These are phyloP conservation scores for Paramormyrops kingsleyae DNA, from an alignment of 2,113 vertebrate species.

Conservation along the genomic window DNA sequence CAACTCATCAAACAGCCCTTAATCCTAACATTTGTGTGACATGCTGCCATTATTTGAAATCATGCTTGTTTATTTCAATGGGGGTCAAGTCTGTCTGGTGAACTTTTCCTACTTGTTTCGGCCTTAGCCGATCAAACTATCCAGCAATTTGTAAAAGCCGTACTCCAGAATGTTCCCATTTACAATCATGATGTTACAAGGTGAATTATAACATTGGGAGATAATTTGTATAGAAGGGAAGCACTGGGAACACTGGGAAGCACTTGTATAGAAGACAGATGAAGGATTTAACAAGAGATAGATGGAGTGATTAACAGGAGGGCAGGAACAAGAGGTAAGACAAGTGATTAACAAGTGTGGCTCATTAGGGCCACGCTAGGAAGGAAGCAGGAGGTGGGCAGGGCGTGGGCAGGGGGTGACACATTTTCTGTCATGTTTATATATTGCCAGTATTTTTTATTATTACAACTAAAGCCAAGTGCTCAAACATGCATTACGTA, in stretches of 20 bases:
- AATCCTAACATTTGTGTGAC: background rate
- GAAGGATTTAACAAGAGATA: no score
- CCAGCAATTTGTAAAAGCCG: background rate
- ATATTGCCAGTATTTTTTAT: background rate
- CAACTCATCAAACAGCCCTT: background rate
- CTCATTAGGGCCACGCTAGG: no score
- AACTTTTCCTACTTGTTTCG: background rate
- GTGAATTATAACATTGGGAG: background rate
- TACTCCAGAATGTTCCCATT: background rate
- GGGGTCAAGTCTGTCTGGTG: background rate
- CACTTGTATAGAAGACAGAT: no score
- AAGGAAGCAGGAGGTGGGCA: no score
- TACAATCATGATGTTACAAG: background rate
- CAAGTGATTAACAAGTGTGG: no score
- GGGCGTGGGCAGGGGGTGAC: no score
- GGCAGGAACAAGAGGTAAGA: no score
- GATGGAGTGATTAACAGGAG: no score
- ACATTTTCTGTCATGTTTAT: background rate
- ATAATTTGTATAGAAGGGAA: background rate
- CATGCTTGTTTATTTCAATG: background rate
- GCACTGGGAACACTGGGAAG: no score
- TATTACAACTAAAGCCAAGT: background rate
- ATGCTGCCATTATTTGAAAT: background rate
- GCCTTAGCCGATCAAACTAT: background rate
- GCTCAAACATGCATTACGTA: background rate